Evolutionary conservation across 2,888 invertebrate species (phyloP), one percentile per base, ranked within the genome.

Genomic region (Achlya flavicornis): DNA sequence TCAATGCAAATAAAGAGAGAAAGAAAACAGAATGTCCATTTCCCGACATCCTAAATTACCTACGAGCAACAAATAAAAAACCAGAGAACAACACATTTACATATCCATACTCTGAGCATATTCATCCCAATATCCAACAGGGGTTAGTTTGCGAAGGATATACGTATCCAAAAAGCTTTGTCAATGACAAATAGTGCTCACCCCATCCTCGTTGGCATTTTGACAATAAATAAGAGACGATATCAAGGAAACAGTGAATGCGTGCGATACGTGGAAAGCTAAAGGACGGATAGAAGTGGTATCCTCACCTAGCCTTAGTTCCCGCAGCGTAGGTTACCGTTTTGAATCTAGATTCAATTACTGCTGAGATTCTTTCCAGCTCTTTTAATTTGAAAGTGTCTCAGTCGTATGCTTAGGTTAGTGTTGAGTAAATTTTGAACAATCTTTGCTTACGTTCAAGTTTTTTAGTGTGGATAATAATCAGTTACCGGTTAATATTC

Each of bases 171-270:
- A 84, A 86, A 86, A 89, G 89, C 89, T 90, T 89, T 88, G 87
- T 86, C 91, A 89, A 92, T 93, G 93, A 93, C 91, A 93, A 93
- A 93, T 93, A 86, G 92, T 91, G 80, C 74, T 80, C 83, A 77
- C 87, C 89, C 87, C 81, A 85, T 85, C 82, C 80, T 77, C 76
- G 87, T 86, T 89, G 91, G 88, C 92, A 81, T 91, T 92, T 88
- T 90, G 90, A 92, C 93, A 90, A 93, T 93, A 92, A 92, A 93
- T 91, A 92, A 90, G 86, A 88, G 69, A 75, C 70, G 84, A 90
- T 90, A 92, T 88, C 87, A 88, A 88, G 90, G 88, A 91, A 87
- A 79, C 79, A 72, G 75, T 74, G 79, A 78, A 76, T 78, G 76
- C 70, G 72, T 63, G 46, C 57, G 32, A 26, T 60, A 43, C 33